Conservation (phyloP, 2,888 invertebrate species). For the Dicranocentrus wangi region DNA sequence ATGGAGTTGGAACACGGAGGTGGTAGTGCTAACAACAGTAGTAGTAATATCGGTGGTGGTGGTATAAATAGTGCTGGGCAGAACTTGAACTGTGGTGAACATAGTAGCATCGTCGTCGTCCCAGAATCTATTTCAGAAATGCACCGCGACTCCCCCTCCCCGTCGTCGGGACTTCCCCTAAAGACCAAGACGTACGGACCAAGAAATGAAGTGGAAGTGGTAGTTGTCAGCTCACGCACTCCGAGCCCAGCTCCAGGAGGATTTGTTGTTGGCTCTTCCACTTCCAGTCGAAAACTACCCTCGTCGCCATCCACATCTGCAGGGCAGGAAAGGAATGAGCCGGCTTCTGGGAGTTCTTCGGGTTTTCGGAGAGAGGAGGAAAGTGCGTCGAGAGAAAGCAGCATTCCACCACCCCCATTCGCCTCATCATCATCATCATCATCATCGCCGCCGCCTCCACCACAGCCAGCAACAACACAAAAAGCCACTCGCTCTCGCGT, state of each 20-base stretch:
- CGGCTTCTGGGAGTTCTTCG: slow-evolving; percentile 24
- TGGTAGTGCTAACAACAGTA: slow-evolving; percentile 2
- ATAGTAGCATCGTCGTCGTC: slow-evolving; percentile 30
- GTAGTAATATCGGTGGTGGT: slow-evolving; percentile 19
- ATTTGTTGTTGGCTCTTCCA: slow-evolving; percentile 41
- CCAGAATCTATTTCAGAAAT: slow-evolving; percentile 56
- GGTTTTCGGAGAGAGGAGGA: slow-evolving; percentile 9
- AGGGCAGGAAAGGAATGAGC: slow-evolving; percentile 47
- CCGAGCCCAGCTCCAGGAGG: slow-evolving; percentile 70
- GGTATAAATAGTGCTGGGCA: not conserved
- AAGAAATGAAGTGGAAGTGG: slow-evolving; percentile 72
- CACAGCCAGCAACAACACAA: slow-evolving; percentile 47
- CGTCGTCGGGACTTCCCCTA: slow-evolving; percentile 62
- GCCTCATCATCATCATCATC: too few species aligned
- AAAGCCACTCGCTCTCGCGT: slow-evolving; percentile 69
- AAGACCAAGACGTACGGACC: slow-evolving; percentile 71
- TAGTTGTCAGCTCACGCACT: slow-evolving; percentile 71
- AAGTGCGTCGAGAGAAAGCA: slow-evolving; percentile 52
- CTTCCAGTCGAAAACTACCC: slow-evolving; percentile 62
- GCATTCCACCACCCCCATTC: slow-evolving; percentile 64
- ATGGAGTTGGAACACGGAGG: slow-evolving; percentile 45
- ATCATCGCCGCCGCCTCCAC: slow-evolving; percentile 45
- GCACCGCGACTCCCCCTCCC: slow-evolving; percentile 64
- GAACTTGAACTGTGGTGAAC: not conserved
- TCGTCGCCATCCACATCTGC: slow-evolving; percentile 44